Base-by-base conservation (phyloP, 2,888 invertebrate genomes). In the Synergus itoensis region DNA sequence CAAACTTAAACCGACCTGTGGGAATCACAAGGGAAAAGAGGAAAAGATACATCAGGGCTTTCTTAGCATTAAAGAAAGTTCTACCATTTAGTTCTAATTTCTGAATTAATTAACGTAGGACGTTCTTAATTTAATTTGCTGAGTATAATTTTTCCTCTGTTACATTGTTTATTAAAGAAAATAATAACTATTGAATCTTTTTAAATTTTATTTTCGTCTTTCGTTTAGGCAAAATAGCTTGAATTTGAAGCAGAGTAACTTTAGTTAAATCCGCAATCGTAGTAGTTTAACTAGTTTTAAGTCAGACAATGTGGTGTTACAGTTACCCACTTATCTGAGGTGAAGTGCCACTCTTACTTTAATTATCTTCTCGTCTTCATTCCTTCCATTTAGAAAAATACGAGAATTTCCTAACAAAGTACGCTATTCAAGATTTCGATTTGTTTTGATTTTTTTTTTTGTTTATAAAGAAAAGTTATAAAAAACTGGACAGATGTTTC, bases 241-340 rank as follows among this genome's bases (percentile, higher is more conserved):
- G n/a, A 53, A 53, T 53, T n/a, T 7, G 1, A 53, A 48, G 48
- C 7, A 16, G 7, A n/a, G 0, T 4, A 48, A 14, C 0, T 48
- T 16, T 16, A 48, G 48, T 16, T 65, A 18, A n/a, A 65, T 65
- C 9, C 40, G n/a, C 9, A 41, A 2, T 8, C 7, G n/a, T 41
- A 65, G 65, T 65, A 65, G 41, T 65, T n/a, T 41, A 65, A 65
- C 65, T 41, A 40, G 18, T 4, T 65, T 65, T 65, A 41, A 41
- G 40, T 41, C 65, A 65, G 65, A 65, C 65, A 41, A 0, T 14
- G 40, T 8, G 5, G 5, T 4, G 14, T 21, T 21, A 36, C 4
- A 28, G 40, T 64, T 1, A 41, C 4, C 4, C 41, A 64, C 40
- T 41, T 64, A 14, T 41, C n/a, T 64, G 64, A 7, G 7, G 12